A percentile compares a stretch with the other conserved stretches of the same genome.
These are phyloP conservation scores for Sardinella longiceps DNA, from an alignment of 2,797 vertebrate species.

Conservation along the genomic window DNA sequence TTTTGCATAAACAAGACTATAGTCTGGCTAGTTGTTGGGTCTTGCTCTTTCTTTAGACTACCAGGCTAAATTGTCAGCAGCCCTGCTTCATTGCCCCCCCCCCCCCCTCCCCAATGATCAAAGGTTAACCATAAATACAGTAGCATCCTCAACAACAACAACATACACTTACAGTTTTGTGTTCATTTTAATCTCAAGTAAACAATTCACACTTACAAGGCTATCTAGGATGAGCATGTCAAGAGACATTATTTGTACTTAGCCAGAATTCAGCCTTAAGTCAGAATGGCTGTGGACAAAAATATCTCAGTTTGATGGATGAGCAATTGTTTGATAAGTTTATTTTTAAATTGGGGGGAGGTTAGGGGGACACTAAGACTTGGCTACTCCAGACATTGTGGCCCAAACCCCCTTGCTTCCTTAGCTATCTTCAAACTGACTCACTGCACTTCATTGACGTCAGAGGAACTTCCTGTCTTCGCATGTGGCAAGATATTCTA, in stretches of 20 bases:
- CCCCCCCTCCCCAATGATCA: not conserved
- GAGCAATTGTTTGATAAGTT: not conserved
- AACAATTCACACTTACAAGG: not conserved
- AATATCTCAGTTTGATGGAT: not conserved
- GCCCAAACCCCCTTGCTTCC: not conserved
- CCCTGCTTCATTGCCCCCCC: no score
- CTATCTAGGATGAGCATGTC: not conserved
- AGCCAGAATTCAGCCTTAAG: no score
- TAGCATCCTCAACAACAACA: no score
- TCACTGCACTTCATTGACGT: not conserved
- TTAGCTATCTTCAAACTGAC: not conserved
- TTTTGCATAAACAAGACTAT: no score
- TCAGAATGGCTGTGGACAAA: not conserved
- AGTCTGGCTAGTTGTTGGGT: no score
- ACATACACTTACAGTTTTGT: not conserved
- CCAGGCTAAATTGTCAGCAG: no score
- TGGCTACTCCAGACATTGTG: not conserved
- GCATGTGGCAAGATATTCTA: not conserved
- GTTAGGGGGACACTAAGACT: no score
- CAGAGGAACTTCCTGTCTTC: conserved; percentile 4
- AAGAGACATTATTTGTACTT: not conserved
- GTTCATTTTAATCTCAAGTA: not conserved
- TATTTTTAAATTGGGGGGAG: not conserved
- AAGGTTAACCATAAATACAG: not conserved
- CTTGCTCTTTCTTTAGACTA: no score